Evolutionary conservation across 2,888 invertebrate genomes (phyloP), one percentile per base, ranked within the genome.

Genomic region (Lithophane socia): DNA sequence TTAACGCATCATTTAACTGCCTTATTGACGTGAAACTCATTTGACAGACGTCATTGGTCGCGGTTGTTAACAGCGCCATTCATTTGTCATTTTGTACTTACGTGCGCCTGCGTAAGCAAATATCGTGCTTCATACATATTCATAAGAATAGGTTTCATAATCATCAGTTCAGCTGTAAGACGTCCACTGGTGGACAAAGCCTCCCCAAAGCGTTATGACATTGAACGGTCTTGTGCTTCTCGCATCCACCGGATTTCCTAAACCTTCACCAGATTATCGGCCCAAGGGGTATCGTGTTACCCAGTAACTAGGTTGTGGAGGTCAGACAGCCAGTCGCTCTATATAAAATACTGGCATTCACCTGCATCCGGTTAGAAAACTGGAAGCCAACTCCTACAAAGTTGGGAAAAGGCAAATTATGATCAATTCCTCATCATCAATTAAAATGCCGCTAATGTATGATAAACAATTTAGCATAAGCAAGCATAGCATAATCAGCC

Each of bases 21-120:
- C 64, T 67, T 42, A 77, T 77, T 86, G 70, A 61, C 58, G 73
- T 74, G 73, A 72, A 86, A 86, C 71, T 69, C 66, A 80, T 81
- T 83, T 61, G 66, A 29, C 66, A 72, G 77, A 75, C 73, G 52
- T 81, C 80, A 83, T 73, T 86, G 75, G 71, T 65, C 78, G 49
- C 66, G 66, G 73, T 13, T 65, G 37, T 61, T 77, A 73, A 56
- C 64, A 61, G 52, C 21, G 44, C 44, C 63, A 77, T 72, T 81
- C 65, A 69, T 67, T 73, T 56, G 54, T 72, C 75, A 66, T 60
- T 71, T 29, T n/a, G n/a, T n/a, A n/a, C n/a, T 1, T 54, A 37
- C 52, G 44, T 44, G 29, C 49, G 18, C 12, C 16, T 24, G 44
- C 13, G 12, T 83, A 49, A 29, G 29, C 37, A 61, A 80, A 83